These are phyloP conservation scores for Neomorphus geoffroyi DNA, from an alignment of 2,797 vertebrate genomes.

Conservation along the genomic window DNA sequence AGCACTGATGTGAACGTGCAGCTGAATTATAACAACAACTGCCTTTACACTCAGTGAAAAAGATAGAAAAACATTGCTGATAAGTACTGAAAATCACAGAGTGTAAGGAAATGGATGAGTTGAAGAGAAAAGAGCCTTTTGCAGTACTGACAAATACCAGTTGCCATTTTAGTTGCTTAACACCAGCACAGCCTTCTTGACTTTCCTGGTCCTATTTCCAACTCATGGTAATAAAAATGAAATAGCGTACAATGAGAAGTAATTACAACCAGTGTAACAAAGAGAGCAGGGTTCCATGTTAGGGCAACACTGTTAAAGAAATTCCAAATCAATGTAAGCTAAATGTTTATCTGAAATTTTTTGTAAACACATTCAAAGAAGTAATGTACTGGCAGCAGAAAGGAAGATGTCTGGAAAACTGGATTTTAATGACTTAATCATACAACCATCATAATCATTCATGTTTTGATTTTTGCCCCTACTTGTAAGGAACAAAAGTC, in stretches of 20 bases:
- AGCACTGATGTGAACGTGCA: background rate
- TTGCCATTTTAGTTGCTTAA: background rate
- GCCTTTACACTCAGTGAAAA: background rate
- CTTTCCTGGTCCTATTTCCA: background rate
- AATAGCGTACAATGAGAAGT: background rate
- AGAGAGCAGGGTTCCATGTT: background rate
- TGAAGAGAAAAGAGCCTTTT: background rate
- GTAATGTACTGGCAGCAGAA: background rate
- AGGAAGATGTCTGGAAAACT: background rate
- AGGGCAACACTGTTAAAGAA: background rate
- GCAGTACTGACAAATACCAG: background rate
- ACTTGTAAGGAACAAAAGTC: background rate
- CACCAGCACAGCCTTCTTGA: background rate
- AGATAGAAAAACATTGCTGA: background rate
- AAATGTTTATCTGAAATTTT: background rate
- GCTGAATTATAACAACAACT: background rate
- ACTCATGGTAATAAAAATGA: background rate
- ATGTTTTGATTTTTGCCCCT: background rate
- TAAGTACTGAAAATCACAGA: conserved; percentile 16
- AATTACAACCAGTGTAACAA: background rate
- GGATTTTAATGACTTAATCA: background rate
- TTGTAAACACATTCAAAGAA: background rate
- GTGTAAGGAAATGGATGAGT: background rate
- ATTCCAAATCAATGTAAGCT: background rate
- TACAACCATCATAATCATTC: background rate